A percentile compares a stretch with the other conserved stretches of the same genome.
Conservation (phyloP, 2,888 invertebrate genomes). For the Ennomos quercinarius region DNA sequence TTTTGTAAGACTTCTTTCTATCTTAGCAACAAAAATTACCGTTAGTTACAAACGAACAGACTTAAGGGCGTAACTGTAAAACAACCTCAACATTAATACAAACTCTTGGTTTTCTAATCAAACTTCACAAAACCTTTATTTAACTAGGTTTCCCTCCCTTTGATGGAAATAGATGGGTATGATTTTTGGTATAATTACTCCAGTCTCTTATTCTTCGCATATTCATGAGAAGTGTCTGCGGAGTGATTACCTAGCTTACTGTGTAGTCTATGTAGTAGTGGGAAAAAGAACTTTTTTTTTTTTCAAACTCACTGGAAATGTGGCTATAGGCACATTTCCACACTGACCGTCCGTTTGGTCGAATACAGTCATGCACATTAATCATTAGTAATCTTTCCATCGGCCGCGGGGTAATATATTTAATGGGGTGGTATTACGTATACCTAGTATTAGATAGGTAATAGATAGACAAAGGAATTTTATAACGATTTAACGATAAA, state of each 20-base stretch:
- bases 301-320: no score
- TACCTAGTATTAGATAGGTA: background rate
- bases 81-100: background rate
- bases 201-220: background rate
- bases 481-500: no score
- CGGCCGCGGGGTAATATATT: constrained; percentile 25
- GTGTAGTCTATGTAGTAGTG: no score
- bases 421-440: constrained; percentile 32
- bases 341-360: constrained; percentile 5
- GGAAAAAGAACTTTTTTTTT: no score
- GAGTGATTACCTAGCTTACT: no score
- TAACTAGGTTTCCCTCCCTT: constrained; percentile 6
- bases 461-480: background rate
- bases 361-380: constrained; percentile 33
- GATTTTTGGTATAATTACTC: constrained; percentile 8
- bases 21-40: no score
- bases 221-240: background rate
- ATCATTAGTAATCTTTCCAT: constrained; percentile 32
- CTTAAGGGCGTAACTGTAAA: no score
- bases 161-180: constrained; percentile 11
- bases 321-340: background rate
- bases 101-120: constrained; percentile 3
- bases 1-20: no score
- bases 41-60: no score
- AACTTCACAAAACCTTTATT: background rate